phyloP scores from a whole-genome alignment of 2,113 vertebrate species.

The Aramus guarauna region DNA sequence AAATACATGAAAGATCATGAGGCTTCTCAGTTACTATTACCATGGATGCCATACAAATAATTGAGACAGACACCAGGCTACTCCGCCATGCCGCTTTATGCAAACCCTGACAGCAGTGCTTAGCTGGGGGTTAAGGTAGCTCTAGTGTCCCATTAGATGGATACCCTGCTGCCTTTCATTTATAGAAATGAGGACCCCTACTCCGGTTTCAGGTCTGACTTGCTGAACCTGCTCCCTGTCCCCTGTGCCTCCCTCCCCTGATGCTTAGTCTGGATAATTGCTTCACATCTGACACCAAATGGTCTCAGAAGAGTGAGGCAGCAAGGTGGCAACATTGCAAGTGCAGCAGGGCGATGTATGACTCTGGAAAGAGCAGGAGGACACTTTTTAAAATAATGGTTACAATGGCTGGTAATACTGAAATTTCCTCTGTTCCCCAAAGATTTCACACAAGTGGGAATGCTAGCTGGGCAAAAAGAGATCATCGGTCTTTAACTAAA shows the following conservation, averaged over 20 bases:
- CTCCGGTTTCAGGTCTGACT: constrained; percentile 30
- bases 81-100: background rate
- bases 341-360: rapidly evolving
- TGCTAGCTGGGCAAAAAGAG: background rate
- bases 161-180: constrained; percentile 38
- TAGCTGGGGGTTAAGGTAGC: background rate
- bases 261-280: background rate
- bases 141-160: constrained; percentile 35
- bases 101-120: background rate
- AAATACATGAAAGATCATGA: constrained; percentile 44
- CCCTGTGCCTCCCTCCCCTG: background rate
- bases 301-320: background rate
- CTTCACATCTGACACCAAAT: background rate
- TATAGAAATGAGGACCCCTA: background rate
- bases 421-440: background rate
- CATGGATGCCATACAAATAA: constrained; percentile 8
- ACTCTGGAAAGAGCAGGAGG: background rate
- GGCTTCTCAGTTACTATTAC: constrained; percentile 36
- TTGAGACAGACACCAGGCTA: background rate
- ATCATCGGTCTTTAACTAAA: background rate
- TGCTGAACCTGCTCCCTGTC: background rate
- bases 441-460: background rate
- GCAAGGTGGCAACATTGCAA: background rate
- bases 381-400: background rate
- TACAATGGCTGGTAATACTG: background rate